Evolutionary conservation across 2,888 invertebrate species (phyloP), one percentile per base, ranked within the genome.

Genomic region (Suillia variegata): DNA sequence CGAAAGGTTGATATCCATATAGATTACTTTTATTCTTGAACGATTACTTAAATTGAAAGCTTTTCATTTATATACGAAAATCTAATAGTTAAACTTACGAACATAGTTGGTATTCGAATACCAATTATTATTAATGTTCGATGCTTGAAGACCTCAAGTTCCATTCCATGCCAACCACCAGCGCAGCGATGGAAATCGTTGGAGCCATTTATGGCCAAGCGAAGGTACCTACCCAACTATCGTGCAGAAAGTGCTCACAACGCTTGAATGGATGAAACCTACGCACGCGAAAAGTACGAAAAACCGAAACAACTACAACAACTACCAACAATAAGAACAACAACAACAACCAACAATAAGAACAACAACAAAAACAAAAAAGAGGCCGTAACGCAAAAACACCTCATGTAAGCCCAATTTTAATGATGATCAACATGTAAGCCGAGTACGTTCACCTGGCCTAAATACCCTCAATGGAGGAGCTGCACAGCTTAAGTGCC

Each of bases 191-290:
- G n/a, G 6, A n/a, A 38, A 38, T 59, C 63, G 64, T 66, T 65
- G 71, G 45, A 67, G 71, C 70, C 67, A 65, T 63, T n/a, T n/a
- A n/a, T 48, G 57, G 60, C 58, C 67, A 5, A 18, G 22, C 48
- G 51, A 34, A 26, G 56, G 38, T 38, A 31, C 12, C 6, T n/a
- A 20, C 17, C 10, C 33, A 53, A 38, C 10, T 26, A 45, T 54
- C 21, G 45, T 42, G 54, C 54, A 13, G 15, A 54, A 54, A 42
- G 38, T 22, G n/a, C 38, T 38, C 38, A 5, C 6, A 13, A 38
- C 38, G 38, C 38, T 45, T 45, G 45, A 45, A 45, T 45, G 45
- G 45, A 17, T 45, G 17, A 45, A 55, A 55, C 54, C 54, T 47
- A 55, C 54, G 54, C 54, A 55, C 47, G 48, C 54, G 47, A 26